phyloP scores from a whole-genome alignment of 2,113 vertebrate genomes.

The Tragelaphus strepsiceros region DNA sequence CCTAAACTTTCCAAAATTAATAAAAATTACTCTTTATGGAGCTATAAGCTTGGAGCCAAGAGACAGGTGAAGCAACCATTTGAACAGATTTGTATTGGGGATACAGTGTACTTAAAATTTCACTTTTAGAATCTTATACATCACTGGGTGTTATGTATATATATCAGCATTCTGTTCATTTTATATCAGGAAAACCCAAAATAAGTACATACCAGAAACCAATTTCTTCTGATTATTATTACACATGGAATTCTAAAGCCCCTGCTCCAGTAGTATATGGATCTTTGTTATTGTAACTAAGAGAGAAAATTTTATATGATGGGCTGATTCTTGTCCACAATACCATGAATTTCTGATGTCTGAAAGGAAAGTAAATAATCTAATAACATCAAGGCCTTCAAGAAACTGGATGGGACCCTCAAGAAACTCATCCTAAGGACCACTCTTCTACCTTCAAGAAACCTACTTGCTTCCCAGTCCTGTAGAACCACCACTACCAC shows the following conservation, averaged over 20 bases:
- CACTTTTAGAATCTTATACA: constrained; percentile 91
- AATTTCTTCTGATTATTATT: constrained; percentile 86
- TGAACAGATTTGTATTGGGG: constrained; percentile 86
- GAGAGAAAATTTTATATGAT: not conserved
- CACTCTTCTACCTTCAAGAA: not conserved
- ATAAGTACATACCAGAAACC: constrained; percentile 86
- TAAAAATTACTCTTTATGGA: constrained; percentile 85
- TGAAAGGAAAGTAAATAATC: not conserved
- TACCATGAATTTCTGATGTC: not conserved
- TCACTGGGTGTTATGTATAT: constrained; percentile 90
- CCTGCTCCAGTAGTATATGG: constrained; percentile 78
- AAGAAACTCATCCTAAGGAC: not conserved
- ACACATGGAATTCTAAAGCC: constrained; percentile 91
- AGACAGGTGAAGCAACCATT: constrained; percentile 74
- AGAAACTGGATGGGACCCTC: not conserved
- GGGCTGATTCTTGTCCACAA: not conserved
- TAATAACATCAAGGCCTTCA: not conserved
- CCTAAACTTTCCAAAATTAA: constrained; percentile 89
- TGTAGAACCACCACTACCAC: not conserved
- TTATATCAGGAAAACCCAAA: constrained; percentile 89
- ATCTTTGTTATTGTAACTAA: constrained; percentile 64
- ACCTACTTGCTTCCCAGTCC: not conserved
- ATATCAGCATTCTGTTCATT: constrained; percentile 91
- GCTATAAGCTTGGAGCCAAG: constrained; percentile 74
- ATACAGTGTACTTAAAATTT: constrained; percentile 89